Base-by-base conservation (phyloP, 2,888 invertebrate genomes). In the Artemia sp. region DNA sequence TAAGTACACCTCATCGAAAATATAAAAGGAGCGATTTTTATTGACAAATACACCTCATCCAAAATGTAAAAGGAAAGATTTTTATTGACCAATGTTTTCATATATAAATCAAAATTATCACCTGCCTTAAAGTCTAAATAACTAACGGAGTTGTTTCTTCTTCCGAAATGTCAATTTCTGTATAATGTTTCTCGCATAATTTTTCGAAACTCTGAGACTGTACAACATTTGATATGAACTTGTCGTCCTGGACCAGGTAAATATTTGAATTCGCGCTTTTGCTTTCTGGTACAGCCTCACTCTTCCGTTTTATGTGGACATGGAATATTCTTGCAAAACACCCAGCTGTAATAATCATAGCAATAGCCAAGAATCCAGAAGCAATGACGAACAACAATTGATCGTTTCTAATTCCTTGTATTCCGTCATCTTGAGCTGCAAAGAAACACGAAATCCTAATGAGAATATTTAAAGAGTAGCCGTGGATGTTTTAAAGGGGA, bases 171-270 rank as follows among this genome's bases (percentile, higher is more conserved):
- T 58, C 10, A 9, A 58, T 10, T 8, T 58, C 58, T 58, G 58
- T 58, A 9, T 58, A 58, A 8, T 14, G 7, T 58, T 19, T 8
- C 8, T 58, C 58, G 58, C 19, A 19, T 58, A 58, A 14, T 58
- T 58, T 19, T 19, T 8, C 14, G 19, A 58, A 58, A 19, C 58
- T 58, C 14, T 58, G 19, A 58, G 58, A 58, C 14, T n/a, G 58
- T 8, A 19, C 8, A 8, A 58, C 58, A 14, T 19, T n/a, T n/a
- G n/a, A 14, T 58, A 19, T 19, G 19, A 14, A 10, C 58, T 58
- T 58, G 58, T 58, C 58, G n/a, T 58, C 58, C 14, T 58, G n/a
- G 8, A 58, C 19, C 14, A 58, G 58, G 58, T 58, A 58, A 58
- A 58, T 58, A 9, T 58, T 58, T 58, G 58, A 58, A 19, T 58